Conservation (phyloP, 2,113 vertebrate species). For the Pelodiscus sinensis region DNA sequence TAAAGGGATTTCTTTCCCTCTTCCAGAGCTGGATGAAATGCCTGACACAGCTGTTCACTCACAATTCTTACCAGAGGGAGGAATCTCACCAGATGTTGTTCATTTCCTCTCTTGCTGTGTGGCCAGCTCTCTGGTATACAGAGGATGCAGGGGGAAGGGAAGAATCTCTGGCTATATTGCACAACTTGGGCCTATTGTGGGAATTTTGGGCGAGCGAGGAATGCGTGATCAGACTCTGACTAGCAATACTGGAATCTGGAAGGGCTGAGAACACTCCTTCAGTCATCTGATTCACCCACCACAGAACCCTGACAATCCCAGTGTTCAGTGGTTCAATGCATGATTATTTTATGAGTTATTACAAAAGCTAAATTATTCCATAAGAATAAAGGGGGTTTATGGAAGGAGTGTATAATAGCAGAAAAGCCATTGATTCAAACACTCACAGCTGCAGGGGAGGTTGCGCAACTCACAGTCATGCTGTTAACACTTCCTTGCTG, state of each 20-base stretch:
- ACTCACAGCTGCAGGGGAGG: conserved; percentile 4
- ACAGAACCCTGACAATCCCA: neutral
- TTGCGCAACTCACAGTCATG: neutral
- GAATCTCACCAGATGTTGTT: conserved; percentile 70
- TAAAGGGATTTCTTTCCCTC: conserved; percentile 62
- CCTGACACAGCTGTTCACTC: conserved; percentile 67
- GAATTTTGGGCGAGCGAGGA: conserved; percentile 36
- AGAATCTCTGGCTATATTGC: conserved; percentile 47
- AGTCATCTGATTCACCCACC: neutral
- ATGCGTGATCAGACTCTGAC: conserved; percentile 25
- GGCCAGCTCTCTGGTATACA: conserved; percentile 70
- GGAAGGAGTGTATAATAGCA: neutral
- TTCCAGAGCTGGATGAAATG: conserved; percentile 66
- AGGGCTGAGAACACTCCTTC: neutral
- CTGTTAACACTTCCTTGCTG: neutral
- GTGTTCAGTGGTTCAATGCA: neutral
- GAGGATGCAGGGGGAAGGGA: conserved; percentile 29
- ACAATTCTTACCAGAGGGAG: conserved; percentile 58
- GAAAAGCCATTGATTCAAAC: conserved; percentile 33
- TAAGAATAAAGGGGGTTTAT: conserved; percentile 37
- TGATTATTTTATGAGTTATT: neutral
- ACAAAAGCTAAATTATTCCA: conserved; percentile 27
- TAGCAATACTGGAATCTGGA: conserved; percentile 35
- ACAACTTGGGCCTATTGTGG: conserved; percentile 63
- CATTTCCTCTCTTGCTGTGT: conserved; percentile 77